Percentiles rank a stretch among this genome's conserved stretches.
Conservation (phyloP, 1,140 invertebrate genomes). For the Drosophila athabasca region DNA sequence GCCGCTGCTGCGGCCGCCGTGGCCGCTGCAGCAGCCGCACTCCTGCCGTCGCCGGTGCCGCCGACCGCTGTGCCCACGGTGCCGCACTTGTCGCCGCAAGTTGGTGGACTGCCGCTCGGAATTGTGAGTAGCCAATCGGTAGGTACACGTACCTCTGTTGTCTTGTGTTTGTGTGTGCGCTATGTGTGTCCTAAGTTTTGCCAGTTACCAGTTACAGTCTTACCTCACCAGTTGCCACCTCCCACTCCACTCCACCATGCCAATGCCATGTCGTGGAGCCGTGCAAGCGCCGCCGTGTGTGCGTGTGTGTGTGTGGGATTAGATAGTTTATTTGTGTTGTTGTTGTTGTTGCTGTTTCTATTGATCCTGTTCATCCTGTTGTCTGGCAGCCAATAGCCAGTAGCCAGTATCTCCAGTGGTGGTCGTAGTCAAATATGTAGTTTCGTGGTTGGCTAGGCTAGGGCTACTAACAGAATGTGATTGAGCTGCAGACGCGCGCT, state of each 20-base stretch:
- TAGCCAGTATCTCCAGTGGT: not conserved
- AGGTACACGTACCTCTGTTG: slow-evolving; percentile 75
- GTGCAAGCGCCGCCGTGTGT: slow-evolving; percentile 35
- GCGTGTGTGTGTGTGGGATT: slow-evolving; percentile 18
- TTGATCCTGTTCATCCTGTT: slow-evolving; percentile 11
- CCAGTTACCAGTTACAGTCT: slow-evolving; percentile 5
- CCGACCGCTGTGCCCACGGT: slow-evolving; percentile 66
- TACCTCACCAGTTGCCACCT: too few species aligned
- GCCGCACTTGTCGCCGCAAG: slow-evolving; percentile 79
- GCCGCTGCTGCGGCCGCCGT: slow-evolving; percentile 72
- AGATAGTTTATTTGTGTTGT: slow-evolving; percentile 56
- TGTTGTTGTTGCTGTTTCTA: slow-evolving; percentile 17
- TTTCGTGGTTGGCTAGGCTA: slow-evolving; percentile 62
- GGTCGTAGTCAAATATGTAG: slow-evolving; percentile 46
- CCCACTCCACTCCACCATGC: not conserved
- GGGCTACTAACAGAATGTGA: slow-evolving; percentile 36
- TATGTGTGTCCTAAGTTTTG: slow-evolving; percentile 46
- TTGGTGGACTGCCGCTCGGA: slow-evolving; percentile 82
- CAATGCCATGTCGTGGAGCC: not conserved
- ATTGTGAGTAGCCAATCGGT: slow-evolving; percentile 84
- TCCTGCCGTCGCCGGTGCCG: slow-evolving; percentile 63
- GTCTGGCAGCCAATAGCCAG: slow-evolving; percentile 34
- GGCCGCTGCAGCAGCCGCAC: slow-evolving; percentile 57
- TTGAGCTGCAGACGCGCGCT: not conserved
- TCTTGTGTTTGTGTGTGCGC: slow-evolving; percentile 59